These are phyloP conservation scores for Acanthaster planci DNA, from an alignment of 35 echinoderm and acorn worm species.

Conservation along the genomic window DNA sequence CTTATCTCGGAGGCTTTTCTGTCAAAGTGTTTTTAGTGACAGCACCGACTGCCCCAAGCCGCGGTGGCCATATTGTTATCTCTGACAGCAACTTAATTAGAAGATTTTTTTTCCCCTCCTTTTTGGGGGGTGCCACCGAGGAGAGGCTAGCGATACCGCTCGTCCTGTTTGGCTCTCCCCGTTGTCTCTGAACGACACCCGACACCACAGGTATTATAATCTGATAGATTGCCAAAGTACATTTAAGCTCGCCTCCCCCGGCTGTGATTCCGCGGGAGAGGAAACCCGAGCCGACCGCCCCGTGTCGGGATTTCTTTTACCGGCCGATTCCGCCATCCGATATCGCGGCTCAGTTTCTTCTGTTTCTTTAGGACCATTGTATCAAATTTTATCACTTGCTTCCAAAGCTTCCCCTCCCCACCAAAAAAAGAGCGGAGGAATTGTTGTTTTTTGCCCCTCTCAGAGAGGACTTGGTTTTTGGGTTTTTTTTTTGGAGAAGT, in stretches of 20 bases:
- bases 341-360: neutral
- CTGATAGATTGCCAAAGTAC: slow-evolving; percentile 7
- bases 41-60: no score
- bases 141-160: no score
- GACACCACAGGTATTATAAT: neutral
- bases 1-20: no score
- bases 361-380: neutral
- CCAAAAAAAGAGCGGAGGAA: neutral
- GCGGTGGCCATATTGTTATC: slow-evolving; percentile 2
- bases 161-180: neutral
- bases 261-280: neutral
- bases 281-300: neutral
- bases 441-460: neutral
- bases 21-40: no score
- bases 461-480: neutral
- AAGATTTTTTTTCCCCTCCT: neutral
- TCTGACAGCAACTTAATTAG: slow-evolving; percentile 25
- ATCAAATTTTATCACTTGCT: neutral
- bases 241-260: neutral
- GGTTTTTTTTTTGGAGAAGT: neutral
- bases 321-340: neutral
- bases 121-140: no score
- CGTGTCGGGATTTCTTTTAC: neutral
- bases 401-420: neutral
- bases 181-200: neutral